Evolutionary conservation across 2,888 invertebrate species (phyloP).

Genomic region (Xestia xanthographa): DNA sequence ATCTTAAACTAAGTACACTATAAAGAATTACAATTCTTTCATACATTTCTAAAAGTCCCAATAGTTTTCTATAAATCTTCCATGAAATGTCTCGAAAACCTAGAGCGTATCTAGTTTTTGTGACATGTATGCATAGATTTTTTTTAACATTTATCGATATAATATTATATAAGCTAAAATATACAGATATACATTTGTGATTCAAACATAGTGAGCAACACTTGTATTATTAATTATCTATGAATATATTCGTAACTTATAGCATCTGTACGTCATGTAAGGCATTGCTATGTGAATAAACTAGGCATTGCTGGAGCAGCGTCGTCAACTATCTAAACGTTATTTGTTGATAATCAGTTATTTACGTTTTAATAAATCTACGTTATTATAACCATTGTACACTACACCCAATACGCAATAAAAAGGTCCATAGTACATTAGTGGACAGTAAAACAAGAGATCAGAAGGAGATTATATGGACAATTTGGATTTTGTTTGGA

Average conservation of each 20-base stretch:
- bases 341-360: slow-evolving; percentile 80
- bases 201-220: slow-evolving; percentile 77
- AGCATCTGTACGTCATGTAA: slow-evolving; percentile 72
- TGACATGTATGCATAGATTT: slow-evolving; percentile 65
- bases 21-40: slow-evolving; percentile 64
- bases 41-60: slow-evolving; percentile 65
- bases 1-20: slow-evolving; percentile 67
- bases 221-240: slow-evolving; percentile 71
- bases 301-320: slow-evolving; percentile 72
- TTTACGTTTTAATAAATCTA: slow-evolving; percentile 67
- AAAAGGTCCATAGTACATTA: slow-evolving; percentile 59
- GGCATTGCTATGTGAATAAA: slow-evolving; percentile 76
- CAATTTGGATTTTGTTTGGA: slow-evolving; percentile 68
- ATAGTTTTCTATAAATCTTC: slow-evolving; percentile 57
- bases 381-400: slow-evolving; percentile 68
- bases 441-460: slow-evolving; percentile 73
- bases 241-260: slow-evolving; percentile 67
- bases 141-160: slow-evolving; percentile 66
- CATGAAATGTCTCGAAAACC: slow-evolving; percentile 47
- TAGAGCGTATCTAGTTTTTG: slow-evolving; percentile 64
- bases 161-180: slow-evolving; percentile 71
- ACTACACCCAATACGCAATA: slow-evolving; percentile 66
- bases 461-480: slow-evolving; percentile 75
- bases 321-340: slow-evolving; percentile 67
- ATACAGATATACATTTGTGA: slow-evolving; percentile 75